These are phyloP conservation scores for Solenopsis fugax DNA, from an alignment of 1,140 invertebrate species.

Conservation along the genomic window DNA sequence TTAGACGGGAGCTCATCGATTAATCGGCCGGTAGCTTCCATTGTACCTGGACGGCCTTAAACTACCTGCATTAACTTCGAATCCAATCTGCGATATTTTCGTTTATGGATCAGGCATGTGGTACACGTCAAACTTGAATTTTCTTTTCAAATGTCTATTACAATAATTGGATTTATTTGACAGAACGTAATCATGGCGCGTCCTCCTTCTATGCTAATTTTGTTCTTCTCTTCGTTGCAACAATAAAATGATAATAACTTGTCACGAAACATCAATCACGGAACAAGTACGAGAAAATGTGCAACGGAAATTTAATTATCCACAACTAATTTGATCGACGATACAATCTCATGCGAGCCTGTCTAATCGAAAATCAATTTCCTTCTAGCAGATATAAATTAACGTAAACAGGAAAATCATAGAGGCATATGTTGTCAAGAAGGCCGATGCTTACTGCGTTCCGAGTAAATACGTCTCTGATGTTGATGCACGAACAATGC, in stretches of 20 bases:
- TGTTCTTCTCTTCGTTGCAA: background rate
- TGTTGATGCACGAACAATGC: constrained; percentile 60
- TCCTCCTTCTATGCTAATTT: background rate
- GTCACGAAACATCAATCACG: background rate
- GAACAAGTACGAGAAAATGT: background rate
- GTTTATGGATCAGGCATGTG: constrained; percentile 3
- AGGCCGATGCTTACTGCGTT: constrained; percentile 22
- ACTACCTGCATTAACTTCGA: constrained; percentile 55
- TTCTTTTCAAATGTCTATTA: background rate
- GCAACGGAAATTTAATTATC: constrained; percentile 5
- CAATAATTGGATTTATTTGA: background rate
- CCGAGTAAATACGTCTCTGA: constrained; percentile 47
- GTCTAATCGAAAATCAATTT: background rate
- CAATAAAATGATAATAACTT: constrained; percentile 4
- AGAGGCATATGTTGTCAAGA: constrained; percentile 8
- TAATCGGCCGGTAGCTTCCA: constrained; percentile 64
- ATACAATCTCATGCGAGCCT: background rate
- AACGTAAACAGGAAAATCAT: background rate
- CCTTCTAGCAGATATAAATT: background rate
- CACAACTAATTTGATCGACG: background rate
- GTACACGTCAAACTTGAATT: background rate
- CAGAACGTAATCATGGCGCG: too few relatives aligned
- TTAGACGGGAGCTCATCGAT: constrained; percentile 70
- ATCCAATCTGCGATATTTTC: constrained; percentile 56
- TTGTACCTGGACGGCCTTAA: constrained; percentile 52